These are phyloP conservation scores for Sinhomidia bicolor DNA, from an alignment of 2,888 invertebrate species.

Conservation along the genomic window DNA sequence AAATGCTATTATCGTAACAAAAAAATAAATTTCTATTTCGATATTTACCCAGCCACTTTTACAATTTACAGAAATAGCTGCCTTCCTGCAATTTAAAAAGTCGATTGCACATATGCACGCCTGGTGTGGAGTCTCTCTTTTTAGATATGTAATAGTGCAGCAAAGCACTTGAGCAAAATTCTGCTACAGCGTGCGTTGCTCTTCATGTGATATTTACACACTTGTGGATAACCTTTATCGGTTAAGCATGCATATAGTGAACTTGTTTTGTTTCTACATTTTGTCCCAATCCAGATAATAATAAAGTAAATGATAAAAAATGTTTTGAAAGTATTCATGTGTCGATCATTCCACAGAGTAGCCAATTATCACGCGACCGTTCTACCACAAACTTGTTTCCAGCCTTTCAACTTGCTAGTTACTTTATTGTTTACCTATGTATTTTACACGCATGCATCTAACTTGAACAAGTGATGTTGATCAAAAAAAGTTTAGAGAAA, in stretches of 20 bases:
- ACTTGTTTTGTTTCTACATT: background rate
- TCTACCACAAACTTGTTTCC: background rate
- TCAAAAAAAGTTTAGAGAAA: no score
- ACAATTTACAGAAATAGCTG: background rate
- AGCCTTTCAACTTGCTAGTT: no score
- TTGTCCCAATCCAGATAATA: no score
- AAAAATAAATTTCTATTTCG: background rate
- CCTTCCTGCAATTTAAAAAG: constrained; percentile 3
- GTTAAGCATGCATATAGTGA: background rate
- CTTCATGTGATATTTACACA: background rate
- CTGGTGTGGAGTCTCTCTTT: background rate
- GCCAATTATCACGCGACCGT: background rate
- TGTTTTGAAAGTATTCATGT: background rate
- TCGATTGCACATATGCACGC: background rate
- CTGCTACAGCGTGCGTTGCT: no score
- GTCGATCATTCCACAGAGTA: background rate
- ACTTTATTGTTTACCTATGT: no score
- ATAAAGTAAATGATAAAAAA: no score
- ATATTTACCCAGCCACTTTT: background rate
- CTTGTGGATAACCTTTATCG: background rate
- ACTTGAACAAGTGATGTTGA: no score
- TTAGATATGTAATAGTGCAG: no score
- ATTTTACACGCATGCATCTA: no score
- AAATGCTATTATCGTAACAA: background rate
- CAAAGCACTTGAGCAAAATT: no score